These are phyloP conservation scores for Nasonia oneida DNA, from an alignment of 2,888 invertebrate genomes.

Conservation along the genomic window DNA sequence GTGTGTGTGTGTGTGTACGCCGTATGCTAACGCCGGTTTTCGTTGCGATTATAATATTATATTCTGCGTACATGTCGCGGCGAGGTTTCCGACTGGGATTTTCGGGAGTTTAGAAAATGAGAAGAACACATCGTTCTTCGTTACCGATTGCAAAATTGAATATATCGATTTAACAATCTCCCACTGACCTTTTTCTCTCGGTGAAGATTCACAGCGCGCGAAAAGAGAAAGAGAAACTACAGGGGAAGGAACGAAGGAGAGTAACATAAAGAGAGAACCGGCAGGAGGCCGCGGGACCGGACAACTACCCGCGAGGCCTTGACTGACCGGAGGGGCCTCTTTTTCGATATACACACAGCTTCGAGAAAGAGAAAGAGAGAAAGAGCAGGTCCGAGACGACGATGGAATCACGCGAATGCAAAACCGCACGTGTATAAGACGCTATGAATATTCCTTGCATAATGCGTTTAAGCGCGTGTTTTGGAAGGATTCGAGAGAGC, in stretches of 20 bases:
- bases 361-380: background rate
- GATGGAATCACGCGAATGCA: slow-evolving; percentile 7
- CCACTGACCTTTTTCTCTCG: background rate
- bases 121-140: too few species aligned
- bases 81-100: background rate
- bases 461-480: background rate
- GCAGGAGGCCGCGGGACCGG: slow-evolving; percentile 7
- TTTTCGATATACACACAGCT: too few species aligned
- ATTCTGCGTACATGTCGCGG: background rate
- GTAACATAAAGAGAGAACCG: slow-evolving; percentile 5
- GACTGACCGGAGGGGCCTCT: slow-evolving; percentile 25
- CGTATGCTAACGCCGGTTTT: slow-evolving; percentile 18
- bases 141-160: too few species aligned
- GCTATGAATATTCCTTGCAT: slow-evolving; percentile 13
- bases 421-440: background rate
- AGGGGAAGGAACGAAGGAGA: background rate
- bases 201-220: slow-evolving; percentile 14
- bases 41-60: background rate
- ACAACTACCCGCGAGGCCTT: slow-evolving; percentile 32
- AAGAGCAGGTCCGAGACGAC: background rate
- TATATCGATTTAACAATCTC: background rate
- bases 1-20: background rate
- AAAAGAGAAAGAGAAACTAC: slow-evolving; percentile 2
- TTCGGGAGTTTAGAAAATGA: background rate
- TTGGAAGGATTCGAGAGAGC: background rate